Base-by-base conservation (phyloP, 2,113 vertebrate species). In the Amphiprion percula region DNA sequence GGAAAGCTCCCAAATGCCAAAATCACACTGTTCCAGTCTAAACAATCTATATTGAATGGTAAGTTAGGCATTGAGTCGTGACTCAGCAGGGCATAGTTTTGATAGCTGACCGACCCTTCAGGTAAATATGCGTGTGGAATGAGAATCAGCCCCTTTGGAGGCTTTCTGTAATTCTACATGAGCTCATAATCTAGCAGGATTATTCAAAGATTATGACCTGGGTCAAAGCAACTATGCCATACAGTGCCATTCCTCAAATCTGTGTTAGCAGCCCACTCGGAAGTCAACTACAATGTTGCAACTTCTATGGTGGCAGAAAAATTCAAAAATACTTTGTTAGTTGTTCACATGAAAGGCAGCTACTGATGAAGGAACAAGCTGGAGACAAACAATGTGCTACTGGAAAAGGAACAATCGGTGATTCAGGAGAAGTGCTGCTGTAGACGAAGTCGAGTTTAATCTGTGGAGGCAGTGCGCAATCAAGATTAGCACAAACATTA, bases 111-210 rank as follows among this genome's bases (percentile, higher is more conserved):
- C 33, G 1, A 6, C 8, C 33, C n/a, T 41, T 41, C 52, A 83
- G 66, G 76, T 90, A 83, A 86, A 73, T 37, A 63, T 39, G 71
- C 15, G 5, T 60, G 52, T 49, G 54, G 12, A 60, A 21, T 39
- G 67, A 65, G 60, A 65, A 61, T 37, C 52, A 69, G 63, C 47
- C 64, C 55, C 47, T 63, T 60, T 58, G 39, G 55, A 84, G 46
- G 52, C 39, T 79, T 82, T 77, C 39, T 68, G 15, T 64, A 80
- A 80, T 55, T 62, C 74, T 79, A 61, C 64, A 81, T 52, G 52
- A 81, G 53, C 63, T 58, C 68, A 53, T 87, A 90, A 85, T 91
- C 82, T 70, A 63, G 62, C 6, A 2, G 65, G 72, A 80, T 87
- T 87, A 87, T 75, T 67, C 12, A 61, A 37, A 77, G 58, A 84